Conservation (phyloP, 2,113 vertebrate genomes). For the Podiceps cristatus region DNA sequence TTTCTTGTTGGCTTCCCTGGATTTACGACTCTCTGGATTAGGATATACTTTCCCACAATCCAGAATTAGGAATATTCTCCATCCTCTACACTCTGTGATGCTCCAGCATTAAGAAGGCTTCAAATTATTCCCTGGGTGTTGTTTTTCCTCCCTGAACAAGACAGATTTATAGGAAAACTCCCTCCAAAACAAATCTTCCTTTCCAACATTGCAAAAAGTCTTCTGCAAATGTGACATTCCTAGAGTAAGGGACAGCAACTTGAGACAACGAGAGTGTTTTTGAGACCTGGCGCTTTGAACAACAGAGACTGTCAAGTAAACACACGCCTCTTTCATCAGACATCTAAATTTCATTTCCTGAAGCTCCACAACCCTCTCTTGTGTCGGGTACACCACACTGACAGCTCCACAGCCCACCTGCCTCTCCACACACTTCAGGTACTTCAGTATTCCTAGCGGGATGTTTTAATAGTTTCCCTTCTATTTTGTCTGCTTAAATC, state of each 20-base stretch:
- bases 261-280: not conserved
- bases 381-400: not conserved
- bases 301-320: not conserved
- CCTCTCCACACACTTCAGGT: not conserved
- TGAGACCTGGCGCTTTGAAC: not conserved
- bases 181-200: not conserved
- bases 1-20: not conserved
- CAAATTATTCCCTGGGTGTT: not conserved
- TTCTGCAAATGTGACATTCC: not conserved
- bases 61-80: not conserved
- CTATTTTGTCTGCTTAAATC: not conserved
- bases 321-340: fast-evolving
- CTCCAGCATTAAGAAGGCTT: not conserved
- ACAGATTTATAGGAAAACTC: not conserved
- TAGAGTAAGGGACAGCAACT: not conserved
- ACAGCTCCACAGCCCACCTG: not conserved
- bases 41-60: not conserved
- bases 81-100: not conserved
- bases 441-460: not conserved
- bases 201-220: not conserved
- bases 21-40: not conserved
- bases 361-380: not conserved
- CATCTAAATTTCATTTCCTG: not conserved
- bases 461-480: not conserved
- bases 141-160: not conserved